Evolutionary conservation across 2,888 invertebrate genomes (phyloP), one percentile per base, ranked within the genome.

Genomic region (Apomyelois bistriatella): DNA sequence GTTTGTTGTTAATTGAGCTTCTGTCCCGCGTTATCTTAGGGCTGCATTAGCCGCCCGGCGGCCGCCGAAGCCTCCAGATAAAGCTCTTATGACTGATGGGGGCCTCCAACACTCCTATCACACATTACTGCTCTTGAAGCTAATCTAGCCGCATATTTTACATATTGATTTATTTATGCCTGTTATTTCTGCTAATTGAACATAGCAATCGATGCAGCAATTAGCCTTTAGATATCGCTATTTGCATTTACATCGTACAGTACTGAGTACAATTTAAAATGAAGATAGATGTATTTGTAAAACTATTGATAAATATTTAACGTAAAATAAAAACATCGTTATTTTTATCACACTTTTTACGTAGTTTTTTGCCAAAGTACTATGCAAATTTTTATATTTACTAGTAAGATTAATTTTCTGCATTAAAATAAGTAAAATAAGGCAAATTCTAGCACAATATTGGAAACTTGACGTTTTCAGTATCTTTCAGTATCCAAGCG

Each of bases 1-100:
- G 86, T 85, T 82, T 80, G 84, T 78, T 84, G 89, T 90, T 89
- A 89, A 90, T 89, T 90, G 90, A 87, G 77, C 81, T 79, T 79
- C 73, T 79, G 85, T 79, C 81, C 79, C 79, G 76, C 68, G 67
- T 83, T 90, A 88, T 88, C 89, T 58, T 67, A 58, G 59, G 62
- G 68, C 65, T 87, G 86, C 89, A 90, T 90, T 89, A 90, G 85
- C 81, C 76, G 50, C 56, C 59, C 43, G 22, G 56, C 59, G 56
- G 56, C 61, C 73, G 72, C 70, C 68, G 69, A 60, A 62, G 50
- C 61, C 58, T 59, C 59, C 51, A 7, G 81, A 82, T 80, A 82
- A 72, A 69, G 58, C 53, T 62, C 76, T 80, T 83, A 83, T 84
- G 84, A 85, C 79, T 70, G 83, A 84, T 83, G 66, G 64, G 35